Evolutionary conservation across 2,113 vertebrate genomes (phyloP).

Genomic region (Hydrolagus affinis): DNA sequence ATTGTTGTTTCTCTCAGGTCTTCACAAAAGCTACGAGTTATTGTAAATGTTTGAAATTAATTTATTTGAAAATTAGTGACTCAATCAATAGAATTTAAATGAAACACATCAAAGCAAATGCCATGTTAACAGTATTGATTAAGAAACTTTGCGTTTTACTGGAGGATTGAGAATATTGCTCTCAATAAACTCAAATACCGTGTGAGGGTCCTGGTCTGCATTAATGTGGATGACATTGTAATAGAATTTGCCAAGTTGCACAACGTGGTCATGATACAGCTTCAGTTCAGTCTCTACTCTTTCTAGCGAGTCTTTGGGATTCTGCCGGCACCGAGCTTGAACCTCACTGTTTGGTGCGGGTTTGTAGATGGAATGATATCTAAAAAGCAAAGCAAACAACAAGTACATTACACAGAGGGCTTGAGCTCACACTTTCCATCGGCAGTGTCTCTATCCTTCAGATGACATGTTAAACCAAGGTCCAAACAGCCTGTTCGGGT

Average conservation of each 20-base stretch:
- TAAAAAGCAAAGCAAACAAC: slow-evolving; percentile 43
- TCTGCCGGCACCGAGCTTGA: slow-evolving; percentile 61
- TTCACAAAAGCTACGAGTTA: too few species aligned
- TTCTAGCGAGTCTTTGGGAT: slow-evolving; percentile 58
- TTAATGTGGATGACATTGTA: slow-evolving; percentile 56
- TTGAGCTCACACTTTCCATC: neutral
- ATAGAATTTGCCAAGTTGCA: slow-evolving; percentile 57
- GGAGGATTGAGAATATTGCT: slow-evolving; percentile 62
- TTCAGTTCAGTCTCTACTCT: slow-evolving; percentile 43
- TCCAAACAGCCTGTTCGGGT: too few species aligned
- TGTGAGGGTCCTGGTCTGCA: slow-evolving; percentile 74
- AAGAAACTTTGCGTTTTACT: slow-evolving; percentile 38
- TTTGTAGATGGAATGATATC: slow-evolving; percentile 68
- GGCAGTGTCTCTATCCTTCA: neutral
- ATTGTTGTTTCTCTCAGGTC: too few species aligned
- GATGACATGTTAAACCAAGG: too few species aligned
- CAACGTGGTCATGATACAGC: slow-evolving; percentile 47
- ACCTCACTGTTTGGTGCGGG: slow-evolving; percentile 60
- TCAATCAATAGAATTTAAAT: neutral
- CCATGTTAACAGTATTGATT: neutral
- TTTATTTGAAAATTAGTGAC: slow-evolving; percentile 10
- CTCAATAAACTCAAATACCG: slow-evolving; percentile 73
- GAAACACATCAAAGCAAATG: neutral
- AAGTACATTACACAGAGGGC: neutral
- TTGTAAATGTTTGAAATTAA: neutral